These are phyloP conservation scores for Neopipo cinnamomea DNA, from an alignment of 2,113 vertebrate species.

Conservation along the genomic window DNA sequence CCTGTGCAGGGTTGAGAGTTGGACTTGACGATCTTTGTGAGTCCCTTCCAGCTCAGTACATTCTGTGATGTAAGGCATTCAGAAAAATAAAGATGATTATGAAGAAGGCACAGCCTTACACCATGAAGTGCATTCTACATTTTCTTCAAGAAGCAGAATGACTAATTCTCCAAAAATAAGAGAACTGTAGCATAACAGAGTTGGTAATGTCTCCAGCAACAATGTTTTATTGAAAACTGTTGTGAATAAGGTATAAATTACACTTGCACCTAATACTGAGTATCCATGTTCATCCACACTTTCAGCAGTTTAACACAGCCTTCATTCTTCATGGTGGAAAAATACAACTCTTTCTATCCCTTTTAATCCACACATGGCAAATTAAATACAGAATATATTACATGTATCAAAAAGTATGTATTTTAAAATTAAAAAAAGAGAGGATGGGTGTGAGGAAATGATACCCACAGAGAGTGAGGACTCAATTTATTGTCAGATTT, in stretches of 20 bases:
- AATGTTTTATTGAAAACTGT: background rate
- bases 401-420: background rate
- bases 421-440: background rate
- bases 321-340: background rate
- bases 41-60: background rate
- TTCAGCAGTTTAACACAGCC: background rate
- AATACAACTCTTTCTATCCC: background rate
- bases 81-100: background rate
- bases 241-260: background rate
- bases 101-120: background rate
- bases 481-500: background rate
- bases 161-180: background rate
- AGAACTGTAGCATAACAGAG: background rate
- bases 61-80: background rate
- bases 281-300: background rate
- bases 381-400: background rate
- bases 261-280: background rate
- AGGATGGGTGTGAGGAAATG: accelerated
- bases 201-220: background rate
- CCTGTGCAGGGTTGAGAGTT: background rate
- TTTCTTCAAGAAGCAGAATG: background rate
- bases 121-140: background rate
- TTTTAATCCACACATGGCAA: background rate
- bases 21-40: background rate
- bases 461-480: background rate